These are phyloP conservation scores for Blastobasis lacticolella DNA, from an alignment of 2,888 invertebrate genomes.

Conservation along the genomic window DNA sequence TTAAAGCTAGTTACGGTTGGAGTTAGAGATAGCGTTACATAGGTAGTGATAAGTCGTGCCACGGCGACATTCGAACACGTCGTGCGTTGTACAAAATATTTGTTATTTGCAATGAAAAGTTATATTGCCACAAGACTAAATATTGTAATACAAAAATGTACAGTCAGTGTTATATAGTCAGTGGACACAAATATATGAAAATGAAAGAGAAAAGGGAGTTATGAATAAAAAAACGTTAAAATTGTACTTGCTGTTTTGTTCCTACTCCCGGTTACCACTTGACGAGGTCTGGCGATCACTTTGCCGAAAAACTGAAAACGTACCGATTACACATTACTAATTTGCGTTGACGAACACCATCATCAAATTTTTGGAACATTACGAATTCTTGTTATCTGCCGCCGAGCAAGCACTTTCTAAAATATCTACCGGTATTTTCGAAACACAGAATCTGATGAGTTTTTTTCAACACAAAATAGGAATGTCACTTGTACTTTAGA, in stretches of 20 bases:
- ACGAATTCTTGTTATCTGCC: no score
- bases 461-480: no score
- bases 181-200: constrained; percentile 69
- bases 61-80: constrained; percentile 63
- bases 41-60: constrained; percentile 67
- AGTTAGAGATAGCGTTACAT: constrained; percentile 59
- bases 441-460: no score
- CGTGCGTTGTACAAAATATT: constrained; percentile 73
- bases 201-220: constrained; percentile 70
- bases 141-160: constrained; percentile 73
- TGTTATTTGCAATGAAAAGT: constrained; percentile 69
- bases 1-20: constrained; percentile 55
- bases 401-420: no score
- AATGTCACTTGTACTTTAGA: no score
- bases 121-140: constrained; percentile 69
- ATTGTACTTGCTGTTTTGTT: constrained; percentile 66
- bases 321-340: no score
- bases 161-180: constrained; percentile 76
- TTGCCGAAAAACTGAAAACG: no score
- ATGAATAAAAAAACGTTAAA: constrained; percentile 72
- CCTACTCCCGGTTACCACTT: constrained; percentile 27
- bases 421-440: no score
- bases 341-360: no score
- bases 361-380: no score
- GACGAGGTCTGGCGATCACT: no score